Conservation (phyloP, 1,140 invertebrate genomes). For the Ips typographus region DNA sequence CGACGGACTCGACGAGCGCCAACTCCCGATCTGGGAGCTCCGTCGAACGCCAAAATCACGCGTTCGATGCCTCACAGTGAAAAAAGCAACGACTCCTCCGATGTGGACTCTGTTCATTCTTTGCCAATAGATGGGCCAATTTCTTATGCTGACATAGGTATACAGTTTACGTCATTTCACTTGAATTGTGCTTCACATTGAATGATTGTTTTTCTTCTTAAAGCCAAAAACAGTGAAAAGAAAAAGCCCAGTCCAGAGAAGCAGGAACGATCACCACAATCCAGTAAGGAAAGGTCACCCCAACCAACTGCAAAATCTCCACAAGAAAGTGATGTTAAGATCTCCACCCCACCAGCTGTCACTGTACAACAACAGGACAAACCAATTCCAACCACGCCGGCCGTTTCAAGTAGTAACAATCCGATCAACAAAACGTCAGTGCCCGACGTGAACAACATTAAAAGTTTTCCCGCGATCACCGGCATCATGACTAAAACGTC, state of each 20-base stretch:
- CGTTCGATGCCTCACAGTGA: slow-evolving; percentile 68
- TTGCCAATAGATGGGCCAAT: slow-evolving; percentile 65
- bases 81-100: slow-evolving; percentile 72
- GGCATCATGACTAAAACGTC: slow-evolving; percentile 12
- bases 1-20: slow-evolving; percentile 31
- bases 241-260: slow-evolving; percentile 32
- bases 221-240: slow-evolving; percentile 35
- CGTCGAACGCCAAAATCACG: slow-evolving; percentile 55
- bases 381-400: not conserved
- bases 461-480: slow-evolving; percentile 41
- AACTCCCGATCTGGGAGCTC: slow-evolving; percentile 38
- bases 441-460: slow-evolving; percentile 44
- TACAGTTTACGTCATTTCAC: slow-evolving; percentile 39
- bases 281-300: slow-evolving; percentile 31
- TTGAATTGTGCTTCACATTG: not conserved
- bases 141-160: slow-evolving; percentile 74
- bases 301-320: slow-evolving; percentile 2
- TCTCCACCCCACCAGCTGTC: not conserved
- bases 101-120: slow-evolving; percentile 73
- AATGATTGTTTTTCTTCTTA: not conserved
- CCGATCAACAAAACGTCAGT: slow-evolving; percentile 18
- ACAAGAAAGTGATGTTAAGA: slow-evolving; percentile 13
- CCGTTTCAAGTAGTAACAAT: slow-evolving; percentile 9
- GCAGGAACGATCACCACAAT: slow-evolving; percentile 4
- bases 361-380: not conserved